phyloP scores from a whole-genome alignment of 2,888 invertebrate species.

The Agonopterix alstromeriana region DNA sequence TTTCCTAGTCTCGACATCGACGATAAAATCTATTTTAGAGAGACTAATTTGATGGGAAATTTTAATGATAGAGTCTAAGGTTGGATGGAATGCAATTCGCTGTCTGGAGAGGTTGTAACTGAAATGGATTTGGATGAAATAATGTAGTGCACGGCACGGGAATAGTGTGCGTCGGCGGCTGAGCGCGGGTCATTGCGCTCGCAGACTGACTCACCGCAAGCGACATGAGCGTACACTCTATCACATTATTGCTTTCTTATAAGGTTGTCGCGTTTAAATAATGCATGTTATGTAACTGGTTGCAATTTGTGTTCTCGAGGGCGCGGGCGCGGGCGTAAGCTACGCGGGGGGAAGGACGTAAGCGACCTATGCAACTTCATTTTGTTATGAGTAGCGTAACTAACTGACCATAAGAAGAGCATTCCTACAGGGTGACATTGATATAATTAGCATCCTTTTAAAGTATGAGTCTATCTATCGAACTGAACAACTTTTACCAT shows the following conservation, averaged over 20 bases:
- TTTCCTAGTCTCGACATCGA: neutral
- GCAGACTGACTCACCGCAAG: conserved; percentile 53
- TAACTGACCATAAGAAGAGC: no score
- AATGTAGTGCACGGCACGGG: conserved; percentile 51
- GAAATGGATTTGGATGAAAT: conserved; percentile 40
- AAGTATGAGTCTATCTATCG: no score
- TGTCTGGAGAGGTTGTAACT: conserved; percentile 16
- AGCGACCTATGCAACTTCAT: no score
- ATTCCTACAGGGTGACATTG: no score
- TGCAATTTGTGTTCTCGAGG: conserved; percentile 59
- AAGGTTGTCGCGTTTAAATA: conserved; percentile 71
- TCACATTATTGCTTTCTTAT: conserved; percentile 71
- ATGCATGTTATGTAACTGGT: conserved; percentile 72
- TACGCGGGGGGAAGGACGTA: conserved; percentile 19
- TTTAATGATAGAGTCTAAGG: no score
- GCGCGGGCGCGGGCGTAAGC: conserved; percentile 31
- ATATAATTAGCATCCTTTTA: no score
- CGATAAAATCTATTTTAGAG: neutral
- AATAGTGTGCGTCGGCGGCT: conserved; percentile 58
- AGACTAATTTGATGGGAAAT: neutral
- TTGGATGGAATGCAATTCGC: no score
- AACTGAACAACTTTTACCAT: no score
- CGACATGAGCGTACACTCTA: conserved; percentile 59
- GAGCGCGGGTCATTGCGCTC: conserved; percentile 53
- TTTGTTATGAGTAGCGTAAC: no score